Conservation (phyloP, 2,888 invertebrate species). For the Hypselothyrea guttata region DNA sequence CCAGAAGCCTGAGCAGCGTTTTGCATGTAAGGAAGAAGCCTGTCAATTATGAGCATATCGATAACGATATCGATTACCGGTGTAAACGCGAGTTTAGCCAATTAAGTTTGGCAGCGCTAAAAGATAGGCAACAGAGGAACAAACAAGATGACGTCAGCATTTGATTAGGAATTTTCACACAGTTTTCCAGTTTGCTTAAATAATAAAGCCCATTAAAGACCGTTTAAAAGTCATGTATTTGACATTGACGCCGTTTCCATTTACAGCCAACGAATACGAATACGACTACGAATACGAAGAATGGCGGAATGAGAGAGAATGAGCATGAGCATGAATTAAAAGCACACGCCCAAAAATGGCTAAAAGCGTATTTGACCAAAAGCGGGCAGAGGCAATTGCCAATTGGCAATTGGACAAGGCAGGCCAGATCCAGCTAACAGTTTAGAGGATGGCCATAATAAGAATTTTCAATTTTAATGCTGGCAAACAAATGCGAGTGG, state of each 20-base stretch:
- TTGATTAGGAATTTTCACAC: slow-evolving; percentile 30
- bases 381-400: slow-evolving; percentile 40
- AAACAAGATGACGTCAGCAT: slow-evolving; percentile 36
- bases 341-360: slow-evolving; percentile 74
- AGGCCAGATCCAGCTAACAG: slow-evolving; percentile 59
- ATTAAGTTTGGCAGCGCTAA: slow-evolving; percentile 37
- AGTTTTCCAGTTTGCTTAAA: slow-evolving; percentile 33
- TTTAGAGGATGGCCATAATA: slow-evolving; percentile 23
- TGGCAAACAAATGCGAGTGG: too few relatives aligned
- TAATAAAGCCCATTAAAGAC: slow-evolving; percentile 61
- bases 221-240: slow-evolving; percentile 70
- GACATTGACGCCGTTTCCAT: slow-evolving; percentile 62
- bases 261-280: slow-evolving; percentile 34
- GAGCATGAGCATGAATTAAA: background rate
- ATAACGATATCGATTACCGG: slow-evolving; percentile 14
- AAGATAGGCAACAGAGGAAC: slow-evolving; percentile 41
- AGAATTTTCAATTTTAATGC: slow-evolving; percentile 43
- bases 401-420: slow-evolving; percentile 64
- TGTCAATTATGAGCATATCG: slow-evolving; percentile 13
- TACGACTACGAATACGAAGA: slow-evolving; percentile 8
- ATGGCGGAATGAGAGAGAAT: slow-evolving; percentile 49
- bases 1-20: slow-evolving; percentile 13
- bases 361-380: slow-evolving; percentile 61
- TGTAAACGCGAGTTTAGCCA: slow-evolving; percentile 28
- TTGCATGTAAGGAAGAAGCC: slow-evolving; percentile 40